Base-by-base conservation (phyloP, 2,888 invertebrate species). In the Meghimatium bilineatum region DNA sequence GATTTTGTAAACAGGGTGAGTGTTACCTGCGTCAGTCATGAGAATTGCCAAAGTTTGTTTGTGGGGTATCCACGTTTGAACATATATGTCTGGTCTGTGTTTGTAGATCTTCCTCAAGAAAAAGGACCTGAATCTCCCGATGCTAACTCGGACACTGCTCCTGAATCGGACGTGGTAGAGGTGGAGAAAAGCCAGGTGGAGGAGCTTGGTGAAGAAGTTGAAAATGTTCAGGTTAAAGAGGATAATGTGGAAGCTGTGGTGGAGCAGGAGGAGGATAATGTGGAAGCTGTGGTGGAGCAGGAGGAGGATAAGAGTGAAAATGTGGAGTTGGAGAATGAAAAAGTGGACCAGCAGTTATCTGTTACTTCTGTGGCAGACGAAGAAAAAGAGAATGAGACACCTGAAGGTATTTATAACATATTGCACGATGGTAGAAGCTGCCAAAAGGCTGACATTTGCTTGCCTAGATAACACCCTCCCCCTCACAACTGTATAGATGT, bases 371-470 rank as follows among this genome's bases (percentile, higher is more conserved):
- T 38, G n/a, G 26, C 36, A 63, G 63, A 23, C 17, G 60, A 36
- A 60, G 38, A n/a, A 14, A 44, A 66, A 36, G 29, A 60, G 23
- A 77, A 77, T 17, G 56, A 69, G 23, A 49, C 52, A 34, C 23
- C 52, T 52, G 71, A 80, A 78, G 78, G 78, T 78, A 78, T 78
- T 78, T 78, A 78, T 78, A 66, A 44, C 44, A 14, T 63, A 17
- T 67, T 78, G 78, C 78, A 78, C 49, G 49, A 38, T 38, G 32
- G 2, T 78, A 44, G 66, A 44, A 78, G 14, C 26, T 29, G 63
- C 66, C 23, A 20, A 17, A 10, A 66, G 52, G 66, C 66, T 67
- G 29, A 14, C 29, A 44, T 23, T n/a, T 34, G 49, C 67, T 78
- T 67, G 66, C 67, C 44, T 52, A n/a, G 29, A 32, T 29, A 66